A percentile compares a stretch with the other conserved stretches of the same genome.
Evolutionary conservation across 1,140 invertebrate genomes (phyloP).

Genomic region (Tenebrio molitor): DNA sequence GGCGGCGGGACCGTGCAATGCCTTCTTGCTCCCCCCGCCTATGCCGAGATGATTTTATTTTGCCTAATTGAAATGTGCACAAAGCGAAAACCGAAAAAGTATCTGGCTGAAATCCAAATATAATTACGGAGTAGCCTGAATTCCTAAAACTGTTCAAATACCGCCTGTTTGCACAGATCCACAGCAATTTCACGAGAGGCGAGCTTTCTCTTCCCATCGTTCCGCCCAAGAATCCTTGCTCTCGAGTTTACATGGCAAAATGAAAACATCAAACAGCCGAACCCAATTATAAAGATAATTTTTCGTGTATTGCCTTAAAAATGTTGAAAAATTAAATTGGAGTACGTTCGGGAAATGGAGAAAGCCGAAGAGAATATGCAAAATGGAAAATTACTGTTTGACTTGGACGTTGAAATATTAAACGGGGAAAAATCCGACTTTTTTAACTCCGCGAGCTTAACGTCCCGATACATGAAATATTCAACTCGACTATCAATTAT

Average conservation of each 20-base stretch:
- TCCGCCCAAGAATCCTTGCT: constrained; percentile 34
- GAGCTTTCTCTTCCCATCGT: constrained; percentile 45
- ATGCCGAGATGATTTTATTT: constrained; percentile 53
- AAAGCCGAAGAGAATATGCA: constrained; percentile 22
- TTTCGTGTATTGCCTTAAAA: constrained; percentile 38
- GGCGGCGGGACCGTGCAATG: no score
- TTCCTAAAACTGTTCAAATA: constrained; percentile 56
- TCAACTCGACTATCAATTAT: constrained; percentile 15
- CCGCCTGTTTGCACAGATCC: constrained; percentile 53
- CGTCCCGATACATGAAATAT: constrained; percentile 20
- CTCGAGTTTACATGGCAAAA: constrained; percentile 33
- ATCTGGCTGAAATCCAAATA: constrained; percentile 60
- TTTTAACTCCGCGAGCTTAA: background rate
- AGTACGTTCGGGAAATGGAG: constrained; percentile 29
- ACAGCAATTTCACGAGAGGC: constrained; percentile 51
- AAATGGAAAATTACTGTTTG: constrained; percentile 38
- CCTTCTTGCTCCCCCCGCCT: background rate
- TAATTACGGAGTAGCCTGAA: constrained; percentile 59
- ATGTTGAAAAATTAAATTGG: constrained; percentile 33
- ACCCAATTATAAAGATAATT: constrained; percentile 41
- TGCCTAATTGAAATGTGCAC: constrained; percentile 58
- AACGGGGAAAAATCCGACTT: constrained; percentile 15
- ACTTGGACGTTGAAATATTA: constrained; percentile 33
- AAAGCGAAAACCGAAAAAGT: constrained; percentile 60
- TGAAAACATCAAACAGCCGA: constrained; percentile 36